Evolutionary conservation across 2,888 invertebrate species (phyloP).

Genomic region (Trypoxylon attenuatum): DNA sequence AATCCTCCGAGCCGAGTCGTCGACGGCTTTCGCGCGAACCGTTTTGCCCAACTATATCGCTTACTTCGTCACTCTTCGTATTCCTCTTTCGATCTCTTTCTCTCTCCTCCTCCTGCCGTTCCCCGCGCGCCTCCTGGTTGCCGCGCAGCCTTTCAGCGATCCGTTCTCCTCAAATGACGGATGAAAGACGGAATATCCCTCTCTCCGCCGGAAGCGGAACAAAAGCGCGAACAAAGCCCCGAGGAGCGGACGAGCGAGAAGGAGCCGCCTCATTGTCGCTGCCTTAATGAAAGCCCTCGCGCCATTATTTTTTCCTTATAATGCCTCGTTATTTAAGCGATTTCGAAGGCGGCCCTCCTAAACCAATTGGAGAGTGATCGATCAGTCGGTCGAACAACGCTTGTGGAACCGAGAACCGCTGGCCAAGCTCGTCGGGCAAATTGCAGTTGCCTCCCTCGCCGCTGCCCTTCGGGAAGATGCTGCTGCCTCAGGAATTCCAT

Average conservation of each 20-base stretch:
- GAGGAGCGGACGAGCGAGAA: background rate
- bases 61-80: too few species aligned
- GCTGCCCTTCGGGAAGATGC: background rate
- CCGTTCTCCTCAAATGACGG: background rate
- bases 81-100: too few species aligned
- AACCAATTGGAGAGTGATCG: background rate
- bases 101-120: too few species aligned
- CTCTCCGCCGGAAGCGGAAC: background rate
- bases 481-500: background rate
- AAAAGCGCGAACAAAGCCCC: background rate
- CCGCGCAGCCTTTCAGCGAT: background rate
- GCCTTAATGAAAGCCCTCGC: constrained; percentile 10
- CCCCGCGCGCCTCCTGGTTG: too few species aligned
- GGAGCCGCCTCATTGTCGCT: constrained; percentile 4
- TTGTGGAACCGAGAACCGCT: background rate
- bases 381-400: background rate
- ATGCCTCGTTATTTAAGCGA: constrained; percentile 8
- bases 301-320: constrained; percentile 17
- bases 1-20: too few species aligned
- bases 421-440: background rate
- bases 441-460: background rate
- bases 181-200: constrained; percentile 13
- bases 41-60: too few species aligned
- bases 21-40: too few species aligned
- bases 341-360: background rate